Evolutionary conservation across 2,113 vertebrate species (phyloP).

Genomic region (Madoqua kirkii): DNA sequence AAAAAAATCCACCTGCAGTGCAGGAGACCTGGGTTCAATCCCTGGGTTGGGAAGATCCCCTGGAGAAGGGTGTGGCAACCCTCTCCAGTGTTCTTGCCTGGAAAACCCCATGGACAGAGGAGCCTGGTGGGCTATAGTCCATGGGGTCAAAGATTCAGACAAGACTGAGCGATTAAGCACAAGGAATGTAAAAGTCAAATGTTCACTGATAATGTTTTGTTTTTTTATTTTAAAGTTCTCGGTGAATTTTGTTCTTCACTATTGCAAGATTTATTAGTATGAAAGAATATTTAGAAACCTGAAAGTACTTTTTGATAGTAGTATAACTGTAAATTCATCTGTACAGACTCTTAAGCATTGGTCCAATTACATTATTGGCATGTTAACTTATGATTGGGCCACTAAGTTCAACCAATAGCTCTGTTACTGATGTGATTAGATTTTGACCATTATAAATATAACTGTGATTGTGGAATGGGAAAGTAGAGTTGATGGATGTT

Average conservation of each 20-base stretch:
- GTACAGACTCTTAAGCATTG: not conserved
- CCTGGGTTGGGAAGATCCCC: not conserved
- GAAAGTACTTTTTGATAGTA: not conserved
- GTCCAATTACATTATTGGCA: not conserved
- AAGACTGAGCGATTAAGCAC: not conserved
- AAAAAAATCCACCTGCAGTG: not conserved
- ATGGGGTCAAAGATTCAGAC: not conserved
- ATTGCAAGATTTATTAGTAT: not conserved
- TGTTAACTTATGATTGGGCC: not conserved
- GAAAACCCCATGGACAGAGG: not conserved
- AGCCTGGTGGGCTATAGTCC: not conserved
- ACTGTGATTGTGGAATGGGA: not conserved
- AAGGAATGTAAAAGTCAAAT: not conserved
- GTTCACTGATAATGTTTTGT: not conserved
- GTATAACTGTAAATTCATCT: not conserved
- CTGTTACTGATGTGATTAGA: not conserved
- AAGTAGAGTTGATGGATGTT: not conserved
- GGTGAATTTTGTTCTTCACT: not conserved
- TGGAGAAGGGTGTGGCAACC: not conserved
- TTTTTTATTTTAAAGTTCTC: not conserved
- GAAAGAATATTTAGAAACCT: slow-evolving; percentile 19
- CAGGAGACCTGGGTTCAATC: not conserved
- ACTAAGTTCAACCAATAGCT: not conserved
- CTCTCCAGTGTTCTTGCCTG: not conserved
- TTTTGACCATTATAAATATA: not conserved